A percentile compares a stretch with the other conserved stretches of the same genome.
Evolutionary conservation across 2,888 invertebrate genomes (phyloP).

Genomic region (Parascotia fuliginaria): DNA sequence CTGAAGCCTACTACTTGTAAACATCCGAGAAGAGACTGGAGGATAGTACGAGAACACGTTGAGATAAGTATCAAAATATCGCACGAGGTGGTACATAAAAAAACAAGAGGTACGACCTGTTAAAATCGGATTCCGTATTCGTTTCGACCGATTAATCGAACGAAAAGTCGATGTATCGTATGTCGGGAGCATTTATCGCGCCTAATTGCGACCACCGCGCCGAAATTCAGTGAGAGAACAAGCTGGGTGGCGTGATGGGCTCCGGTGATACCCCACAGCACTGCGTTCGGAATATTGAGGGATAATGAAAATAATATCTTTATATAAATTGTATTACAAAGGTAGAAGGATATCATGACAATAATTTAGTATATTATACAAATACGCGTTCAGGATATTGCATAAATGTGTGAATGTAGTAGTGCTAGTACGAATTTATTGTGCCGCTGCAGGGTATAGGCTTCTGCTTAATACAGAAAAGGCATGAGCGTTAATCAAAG

Average conservation of each 20-base stretch:
- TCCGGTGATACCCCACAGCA: conserved; percentile 54
- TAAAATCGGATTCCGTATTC: conserved; percentile 73
- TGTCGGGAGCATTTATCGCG: conserved; percentile 78
- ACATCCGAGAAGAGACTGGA: conserved; percentile 40
- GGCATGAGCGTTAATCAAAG: no score
- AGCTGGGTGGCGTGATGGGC: conserved; percentile 74
- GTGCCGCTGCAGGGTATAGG: no score
- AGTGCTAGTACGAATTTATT: no score
- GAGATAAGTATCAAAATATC: conserved; percentile 60
- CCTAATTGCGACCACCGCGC: conserved; percentile 80
- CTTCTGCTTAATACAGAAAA: no score
- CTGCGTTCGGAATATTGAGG: conserved; percentile 38
- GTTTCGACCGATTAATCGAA: conserved; percentile 75
- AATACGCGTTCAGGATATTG: not conserved
- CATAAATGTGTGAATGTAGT: not conserved
- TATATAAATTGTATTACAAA: no score
- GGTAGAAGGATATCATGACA: no score
- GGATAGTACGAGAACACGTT: conserved; percentile 40
- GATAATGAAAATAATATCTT: conserved; percentile 36
- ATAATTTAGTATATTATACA: no score
- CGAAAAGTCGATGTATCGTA: conserved; percentile 70
- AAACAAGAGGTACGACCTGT: conserved; percentile 70
- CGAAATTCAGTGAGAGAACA: conserved; percentile 65
- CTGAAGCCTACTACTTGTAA: conserved; percentile 23
- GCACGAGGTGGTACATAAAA: conserved; percentile 70